These are phyloP conservation scores for Synchiropus splendidus DNA, from an alignment of 2,113 vertebrate species.

Conservation along the genomic window DNA sequence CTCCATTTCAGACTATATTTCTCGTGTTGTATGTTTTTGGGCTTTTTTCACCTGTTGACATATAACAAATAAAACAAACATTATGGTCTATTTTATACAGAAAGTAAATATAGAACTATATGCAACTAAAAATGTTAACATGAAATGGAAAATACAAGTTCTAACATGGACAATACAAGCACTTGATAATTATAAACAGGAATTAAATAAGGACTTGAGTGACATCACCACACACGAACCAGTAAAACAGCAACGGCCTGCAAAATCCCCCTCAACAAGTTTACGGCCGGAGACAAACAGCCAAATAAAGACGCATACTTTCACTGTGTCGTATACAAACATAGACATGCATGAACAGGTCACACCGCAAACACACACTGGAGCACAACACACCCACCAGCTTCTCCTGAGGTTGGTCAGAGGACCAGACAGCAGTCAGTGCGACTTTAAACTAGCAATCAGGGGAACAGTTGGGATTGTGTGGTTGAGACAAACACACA, in stretches of 20 bases:
- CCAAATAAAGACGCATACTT: constrained; percentile 43
- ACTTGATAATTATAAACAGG: too few species aligned
- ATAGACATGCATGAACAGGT: constrained; percentile 50
- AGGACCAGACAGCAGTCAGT: constrained; percentile 48
- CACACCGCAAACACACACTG: constrained; percentile 30
- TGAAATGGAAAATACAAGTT: too few species aligned
- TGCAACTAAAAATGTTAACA: too few species aligned
- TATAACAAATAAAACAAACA: too few species aligned
- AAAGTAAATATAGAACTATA: too few species aligned
- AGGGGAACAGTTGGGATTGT: constrained; percentile 41
- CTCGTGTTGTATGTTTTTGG: too few species aligned
- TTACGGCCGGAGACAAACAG: constrained; percentile 15
- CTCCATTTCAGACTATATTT: too few species aligned
- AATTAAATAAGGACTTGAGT: too few species aligned
- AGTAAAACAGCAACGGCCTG: background rate
- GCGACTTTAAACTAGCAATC: constrained; percentile 52
- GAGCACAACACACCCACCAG: constrained; percentile 30
- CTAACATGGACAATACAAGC: too few species aligned
- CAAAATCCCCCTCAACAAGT: constrained; percentile 21
- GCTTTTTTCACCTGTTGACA: too few species aligned
- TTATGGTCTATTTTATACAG: too few species aligned
- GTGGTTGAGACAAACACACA: constrained; percentile 41
- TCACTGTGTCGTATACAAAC: constrained; percentile 49
- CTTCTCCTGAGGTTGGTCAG: constrained; percentile 51
- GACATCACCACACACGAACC: constrained; percentile 15